Base-by-base conservation (phyloP, 2,797 vertebrate genomes). In the Botia almorhae region DNA sequence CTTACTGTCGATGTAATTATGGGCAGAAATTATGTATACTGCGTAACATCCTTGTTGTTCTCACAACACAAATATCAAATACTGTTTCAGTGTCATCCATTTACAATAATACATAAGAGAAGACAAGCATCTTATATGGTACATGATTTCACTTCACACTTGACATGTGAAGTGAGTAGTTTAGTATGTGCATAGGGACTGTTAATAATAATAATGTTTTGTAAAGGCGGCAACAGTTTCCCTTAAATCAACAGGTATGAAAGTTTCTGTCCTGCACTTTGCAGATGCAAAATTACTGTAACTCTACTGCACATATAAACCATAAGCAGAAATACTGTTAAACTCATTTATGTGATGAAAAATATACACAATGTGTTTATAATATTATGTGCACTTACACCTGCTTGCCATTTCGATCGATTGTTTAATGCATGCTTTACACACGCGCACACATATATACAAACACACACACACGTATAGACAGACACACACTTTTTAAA, bases 241-340 rank as follows among this genome's bases (percentile, higher is more conserved):
- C 11, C 17, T 67, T 8, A 74, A 48, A 80, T 74, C 78, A 74
- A 80, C 78, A 80, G 78, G 78, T 80, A 16, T 56, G 64, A 80
- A 73, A 74, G 50, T 80, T 80, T 80, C 17, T 29, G 16, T 39
- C 11, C 11, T 7, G 33, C 16, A 43, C 26, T 56, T 36, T 26
- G 33, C 48, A 11, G 51, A 67, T 56, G 21, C 43, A 64, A 33
- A n/a, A 46, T 64, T 17, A 53, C 19, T 23, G 56, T 63, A 51
- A 71, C 50, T 39, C 29, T 16, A 7, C 50, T 56, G 33, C 23
- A 19, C 23, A 61, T 21, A 21, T 19, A 19, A 19, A 3, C n/a
- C 26, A 60, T 60, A 78, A 60, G 16, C 0, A 60, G 4, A 61
- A 29, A 74, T 48, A 48, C 17, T 36, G 10, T 36, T 10, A 10